Evolutionary conservation across 1,140 invertebrate genomes (phyloP).

Genomic region (Matsumurasca onukii): DNA sequence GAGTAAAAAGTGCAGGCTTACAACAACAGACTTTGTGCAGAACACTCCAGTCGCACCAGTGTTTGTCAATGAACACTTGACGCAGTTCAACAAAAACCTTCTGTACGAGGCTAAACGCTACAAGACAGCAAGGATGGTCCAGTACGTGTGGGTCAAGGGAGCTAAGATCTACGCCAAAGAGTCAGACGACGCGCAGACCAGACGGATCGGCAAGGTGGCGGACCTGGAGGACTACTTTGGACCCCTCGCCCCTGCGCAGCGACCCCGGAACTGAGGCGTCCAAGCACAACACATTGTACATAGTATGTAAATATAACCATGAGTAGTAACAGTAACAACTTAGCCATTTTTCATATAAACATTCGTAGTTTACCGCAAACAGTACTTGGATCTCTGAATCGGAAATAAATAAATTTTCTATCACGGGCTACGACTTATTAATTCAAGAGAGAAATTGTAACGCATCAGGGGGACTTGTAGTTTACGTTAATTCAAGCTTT

Average conservation of each 20-base stretch:
- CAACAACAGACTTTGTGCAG: too few species aligned
- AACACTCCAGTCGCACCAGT: too few species aligned
- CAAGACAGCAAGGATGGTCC: background rate
- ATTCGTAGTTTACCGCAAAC: background rate
- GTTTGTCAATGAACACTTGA: conserved; percentile 1
- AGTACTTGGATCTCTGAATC: background rate
- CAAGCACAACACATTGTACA: background rate
- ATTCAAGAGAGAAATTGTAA: background rate
- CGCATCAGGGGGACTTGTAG: background rate
- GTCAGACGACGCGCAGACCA: background rate
- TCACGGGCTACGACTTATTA: background rate
- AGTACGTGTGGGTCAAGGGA: conserved; percentile 1
- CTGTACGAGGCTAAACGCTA: conserved; percentile 1
- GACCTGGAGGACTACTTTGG: background rate
- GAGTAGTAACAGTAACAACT: background rate
- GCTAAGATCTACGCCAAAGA: background rate
- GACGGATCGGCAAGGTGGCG: background rate
- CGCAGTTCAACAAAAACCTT: background rate
- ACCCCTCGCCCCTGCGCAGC: background rate
- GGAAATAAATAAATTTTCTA: background rate
- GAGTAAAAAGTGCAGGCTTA: background rate
- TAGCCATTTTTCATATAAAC: background rate
- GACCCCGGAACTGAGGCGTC: background rate
- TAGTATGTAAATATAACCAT: background rate
- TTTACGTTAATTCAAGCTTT: background rate